Conservation (phyloP, 1,140 invertebrate species). For the Danaus melanippus region DNA sequence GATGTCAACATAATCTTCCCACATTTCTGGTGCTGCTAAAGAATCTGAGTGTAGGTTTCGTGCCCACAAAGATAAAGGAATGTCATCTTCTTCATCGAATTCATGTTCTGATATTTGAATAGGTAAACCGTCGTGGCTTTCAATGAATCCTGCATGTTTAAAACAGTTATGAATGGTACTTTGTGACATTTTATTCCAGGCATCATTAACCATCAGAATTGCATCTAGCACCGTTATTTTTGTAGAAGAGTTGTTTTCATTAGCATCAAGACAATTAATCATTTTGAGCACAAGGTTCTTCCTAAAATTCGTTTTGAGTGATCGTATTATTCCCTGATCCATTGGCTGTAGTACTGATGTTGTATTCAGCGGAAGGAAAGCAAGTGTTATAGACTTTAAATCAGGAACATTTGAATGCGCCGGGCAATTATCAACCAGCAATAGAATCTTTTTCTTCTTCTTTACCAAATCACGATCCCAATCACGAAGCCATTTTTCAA, state of each 20-base stretch:
- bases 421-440: constrained; percentile 22
- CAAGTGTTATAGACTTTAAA: constrained; percentile 18
- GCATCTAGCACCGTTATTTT: no score
- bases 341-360: no score
- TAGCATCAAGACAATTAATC: constrained; percentile 21
- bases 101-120: constrained; percentile 7
- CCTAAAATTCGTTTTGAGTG: constrained; percentile 28
- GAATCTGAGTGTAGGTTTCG: constrained; percentile 29
- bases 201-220: constrained; percentile 4
- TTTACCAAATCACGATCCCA: constrained; percentile 19
- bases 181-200: constrained; percentile 7
- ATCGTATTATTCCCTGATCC: constrained; percentile 22
- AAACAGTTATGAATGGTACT: constrained; percentile 13
- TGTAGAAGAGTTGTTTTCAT: constrained; percentile 22
- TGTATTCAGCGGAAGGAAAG: constrained; percentile 13
- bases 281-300: constrained; percentile 26
- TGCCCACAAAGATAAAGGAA: constrained; percentile 21
- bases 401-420: constrained; percentile 18
- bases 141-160: constrained; percentile 9
- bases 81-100: constrained; percentile 8
- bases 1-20: constrained; percentile 31
- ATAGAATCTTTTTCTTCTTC: constrained; percentile 21
- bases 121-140: constrained; percentile 8
- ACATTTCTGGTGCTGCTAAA: constrained; percentile 30
- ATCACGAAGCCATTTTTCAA: constrained; percentile 18